Conservation (phyloP, 1,140 invertebrate genomes). For the Zaprionus ornatus region DNA sequence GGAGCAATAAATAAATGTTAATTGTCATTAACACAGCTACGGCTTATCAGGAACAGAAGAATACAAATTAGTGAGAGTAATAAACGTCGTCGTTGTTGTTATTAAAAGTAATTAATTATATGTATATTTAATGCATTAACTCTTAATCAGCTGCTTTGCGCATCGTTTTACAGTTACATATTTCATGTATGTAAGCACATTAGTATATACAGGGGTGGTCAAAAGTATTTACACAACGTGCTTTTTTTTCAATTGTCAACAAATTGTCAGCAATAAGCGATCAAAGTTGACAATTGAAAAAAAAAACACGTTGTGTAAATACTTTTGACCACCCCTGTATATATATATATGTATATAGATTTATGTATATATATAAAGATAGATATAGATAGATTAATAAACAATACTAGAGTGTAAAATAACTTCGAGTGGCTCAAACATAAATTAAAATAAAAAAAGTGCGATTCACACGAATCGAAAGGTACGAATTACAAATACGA, state of each 20-base stretch:
- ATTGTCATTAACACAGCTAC: not conserved
- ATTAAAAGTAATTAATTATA: conserved; percentile 17
- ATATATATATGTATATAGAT: conserved; percentile 8
- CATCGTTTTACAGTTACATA: conserved; percentile 7
- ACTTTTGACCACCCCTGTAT: too few relatives aligned
- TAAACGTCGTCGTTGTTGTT: not conserved
- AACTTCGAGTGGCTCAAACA: not conserved
- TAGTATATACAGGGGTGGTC: too few relatives aligned
- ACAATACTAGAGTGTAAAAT: conserved; percentile 34
- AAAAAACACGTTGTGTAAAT: too few relatives aligned
- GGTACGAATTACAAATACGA: conserved; percentile 10
- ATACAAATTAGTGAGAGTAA: not conserved
- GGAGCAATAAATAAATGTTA: not conserved
- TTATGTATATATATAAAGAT: conserved; percentile 6
- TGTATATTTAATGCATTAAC: conserved; percentile 10
- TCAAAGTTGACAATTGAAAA: too few relatives aligned
- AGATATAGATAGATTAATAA: conserved; percentile 16
- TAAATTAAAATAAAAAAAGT: conserved; percentile 3
- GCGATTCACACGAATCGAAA: not conserved
- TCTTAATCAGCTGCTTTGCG: not conserved
- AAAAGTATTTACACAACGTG: too few relatives aligned
- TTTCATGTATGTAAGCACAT: conserved; percentile 18
- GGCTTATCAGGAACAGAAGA: not conserved
- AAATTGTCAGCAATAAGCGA: too few relatives aligned
- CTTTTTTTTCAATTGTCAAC: too few relatives aligned